Evolutionary conservation across 2,113 vertebrate genomes (phyloP).

Genomic region (Seriola dumerili): DNA sequence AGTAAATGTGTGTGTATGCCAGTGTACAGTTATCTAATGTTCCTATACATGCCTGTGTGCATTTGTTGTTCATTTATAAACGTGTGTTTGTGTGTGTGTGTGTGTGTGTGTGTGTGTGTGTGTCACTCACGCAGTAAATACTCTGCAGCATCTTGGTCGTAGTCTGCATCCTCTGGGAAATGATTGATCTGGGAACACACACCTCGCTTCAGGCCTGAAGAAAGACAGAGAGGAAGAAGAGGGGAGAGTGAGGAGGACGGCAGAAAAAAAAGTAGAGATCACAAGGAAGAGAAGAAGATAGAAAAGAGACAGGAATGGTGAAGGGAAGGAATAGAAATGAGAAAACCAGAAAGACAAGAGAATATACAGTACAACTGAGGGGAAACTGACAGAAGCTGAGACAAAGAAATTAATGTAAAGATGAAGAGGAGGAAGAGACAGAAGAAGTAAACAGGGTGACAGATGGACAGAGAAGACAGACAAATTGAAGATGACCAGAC

Average conservation of each 20-base stretch:
- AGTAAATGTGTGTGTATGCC: background rate
- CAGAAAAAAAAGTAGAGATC: background rate
- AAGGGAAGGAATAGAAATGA: background rate
- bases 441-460: background rate
- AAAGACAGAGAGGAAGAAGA: constrained; percentile 9
- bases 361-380: background rate
- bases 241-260: background rate
- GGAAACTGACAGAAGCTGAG: background rate
- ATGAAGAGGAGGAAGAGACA: background rate
- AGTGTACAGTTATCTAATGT: constrained; percentile 32
- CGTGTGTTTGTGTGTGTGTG: constrained; percentile 1
- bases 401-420: background rate
- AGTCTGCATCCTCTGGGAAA: constrained; percentile 95
- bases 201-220: constrained; percentile 89
- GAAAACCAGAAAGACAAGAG: background rate
- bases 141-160: constrained; percentile 94
- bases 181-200: constrained; percentile 96
- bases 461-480: background rate
- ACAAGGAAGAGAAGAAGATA: background rate
- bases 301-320: background rate
- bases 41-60: constrained; percentile 19
- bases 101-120: constrained; percentile 19
- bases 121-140: constrained; percentile 90
- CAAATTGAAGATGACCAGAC: background rate
- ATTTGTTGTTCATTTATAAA: constrained; percentile 3